Percentiles rank a stretch among this genome's conserved stretches.
Conservation (phyloP, 1,140 invertebrate species). For the Lepidostoma basale region DNA sequence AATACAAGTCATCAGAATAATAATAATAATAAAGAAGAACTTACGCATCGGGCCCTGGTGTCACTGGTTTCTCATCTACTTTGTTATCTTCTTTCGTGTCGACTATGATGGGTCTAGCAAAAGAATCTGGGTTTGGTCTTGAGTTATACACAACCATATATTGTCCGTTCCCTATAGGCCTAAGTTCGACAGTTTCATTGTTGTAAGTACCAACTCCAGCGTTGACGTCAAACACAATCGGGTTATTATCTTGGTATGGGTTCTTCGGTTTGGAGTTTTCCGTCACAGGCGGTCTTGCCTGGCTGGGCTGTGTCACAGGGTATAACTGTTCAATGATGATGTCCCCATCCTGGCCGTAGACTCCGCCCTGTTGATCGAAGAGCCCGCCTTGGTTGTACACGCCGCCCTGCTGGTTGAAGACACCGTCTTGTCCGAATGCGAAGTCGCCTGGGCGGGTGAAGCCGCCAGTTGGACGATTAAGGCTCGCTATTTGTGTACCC, state of each 20-base stretch:
- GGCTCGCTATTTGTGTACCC: too few species aligned
- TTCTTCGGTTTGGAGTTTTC: neutral
- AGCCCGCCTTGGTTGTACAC: neutral
- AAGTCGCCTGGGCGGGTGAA: neutral
- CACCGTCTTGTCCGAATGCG: neutral
- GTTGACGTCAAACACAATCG: neutral
- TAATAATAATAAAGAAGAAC: too few species aligned
- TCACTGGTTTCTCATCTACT: too few species aligned
- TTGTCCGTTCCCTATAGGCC: neutral
- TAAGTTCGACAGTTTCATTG: neutral
- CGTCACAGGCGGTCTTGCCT: neutral
- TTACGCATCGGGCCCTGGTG: too few species aligned
- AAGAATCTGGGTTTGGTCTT: neutral
- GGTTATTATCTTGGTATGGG: slow-evolving; percentile 1
- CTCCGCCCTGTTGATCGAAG: neutral
- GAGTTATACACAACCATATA: neutral
- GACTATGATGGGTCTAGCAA: slow-evolving; percentile 1
- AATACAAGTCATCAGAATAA: too few species aligned
- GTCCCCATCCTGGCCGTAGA: neutral
- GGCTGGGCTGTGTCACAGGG: too few species aligned
- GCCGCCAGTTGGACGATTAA: too few species aligned
- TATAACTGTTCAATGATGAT: too few species aligned
- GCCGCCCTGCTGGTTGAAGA: neutral
- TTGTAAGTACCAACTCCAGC: neutral
- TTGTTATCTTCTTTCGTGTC: neutral